Conservation (phyloP, 2,888 invertebrate species). For the Melinaea menophilus region DNA sequence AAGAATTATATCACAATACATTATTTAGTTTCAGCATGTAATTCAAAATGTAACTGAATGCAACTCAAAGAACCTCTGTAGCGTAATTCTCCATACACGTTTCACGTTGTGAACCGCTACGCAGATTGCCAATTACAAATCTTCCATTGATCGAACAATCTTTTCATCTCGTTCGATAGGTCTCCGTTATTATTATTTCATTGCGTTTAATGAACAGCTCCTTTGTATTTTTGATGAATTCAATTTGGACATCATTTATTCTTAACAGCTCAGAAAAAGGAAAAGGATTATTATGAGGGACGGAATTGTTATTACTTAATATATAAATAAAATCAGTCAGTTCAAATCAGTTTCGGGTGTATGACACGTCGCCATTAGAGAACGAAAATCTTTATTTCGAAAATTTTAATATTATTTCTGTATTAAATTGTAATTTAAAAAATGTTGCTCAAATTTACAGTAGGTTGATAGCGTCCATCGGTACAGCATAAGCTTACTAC, state of each 20-base stretch:
- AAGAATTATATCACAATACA: neutral
- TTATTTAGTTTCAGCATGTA: neutral
- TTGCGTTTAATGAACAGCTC: constrained; percentile 22
- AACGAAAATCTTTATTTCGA: no score
- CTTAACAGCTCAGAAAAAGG: neutral
- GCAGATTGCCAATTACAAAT: constrained; percentile 40
- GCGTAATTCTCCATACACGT: constrained; percentile 7
- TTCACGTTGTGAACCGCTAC: constrained; percentile 23
- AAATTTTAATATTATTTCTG: no score
- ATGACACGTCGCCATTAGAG: no score
- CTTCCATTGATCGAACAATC: constrained; percentile 38
- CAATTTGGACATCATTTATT: neutral
- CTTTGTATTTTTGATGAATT: constrained; percentile 7
- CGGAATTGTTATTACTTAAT: no score
- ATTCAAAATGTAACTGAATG: neutral
- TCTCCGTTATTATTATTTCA: constrained; percentile 14
- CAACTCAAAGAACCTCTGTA: neutral
- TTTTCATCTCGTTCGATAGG: constrained; percentile 33
- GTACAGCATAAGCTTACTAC: no score
- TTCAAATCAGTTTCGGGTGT: no score
- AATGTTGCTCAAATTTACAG: no score
- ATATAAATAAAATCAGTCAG: no score
- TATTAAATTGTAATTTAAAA: no score
- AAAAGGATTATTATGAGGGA: no score
- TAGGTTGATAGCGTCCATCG: no score